Conservation (phyloP, 2,113 vertebrate species). For the Myotis brandtii region DNA sequence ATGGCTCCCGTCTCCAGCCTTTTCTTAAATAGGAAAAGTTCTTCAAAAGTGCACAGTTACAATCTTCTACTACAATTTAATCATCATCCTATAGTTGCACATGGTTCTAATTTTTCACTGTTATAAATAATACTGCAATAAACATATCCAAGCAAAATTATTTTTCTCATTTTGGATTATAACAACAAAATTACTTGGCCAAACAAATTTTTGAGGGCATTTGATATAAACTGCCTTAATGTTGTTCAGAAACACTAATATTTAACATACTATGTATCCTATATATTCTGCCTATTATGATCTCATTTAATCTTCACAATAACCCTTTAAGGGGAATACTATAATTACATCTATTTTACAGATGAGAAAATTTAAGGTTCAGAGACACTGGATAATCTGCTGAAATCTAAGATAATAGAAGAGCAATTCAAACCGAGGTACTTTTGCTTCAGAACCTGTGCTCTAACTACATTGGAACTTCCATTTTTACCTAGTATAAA, state of each 20-base stretch:
- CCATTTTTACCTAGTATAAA: neutral
- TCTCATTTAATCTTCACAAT: conserved; percentile 5
- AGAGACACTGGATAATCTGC: neutral
- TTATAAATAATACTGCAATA: neutral
- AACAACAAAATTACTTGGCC: neutral
- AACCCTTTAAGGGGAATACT: neutral
- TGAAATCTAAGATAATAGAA: neutral
- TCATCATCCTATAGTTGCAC: neutral
- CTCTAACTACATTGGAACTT: neutral
- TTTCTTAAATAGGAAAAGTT: neutral
- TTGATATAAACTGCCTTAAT: neutral
- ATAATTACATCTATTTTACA: neutral
- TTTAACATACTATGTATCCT: neutral
- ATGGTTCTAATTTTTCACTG: neutral
- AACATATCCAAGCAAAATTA: neutral
- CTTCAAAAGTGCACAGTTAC: neutral
- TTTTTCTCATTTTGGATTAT: conserved; percentile 42
- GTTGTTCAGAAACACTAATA: neutral
- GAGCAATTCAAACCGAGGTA: neutral
- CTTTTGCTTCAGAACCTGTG: neutral
- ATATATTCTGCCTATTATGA: neutral
- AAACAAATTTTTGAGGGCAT: neutral
- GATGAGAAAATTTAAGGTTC: neutral
- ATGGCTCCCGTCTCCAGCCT: neutral
- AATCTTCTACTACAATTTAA: neutral